These are phyloP conservation scores for Marcusenius ussheri DNA, from an alignment of 2,113 vertebrate species.

Conservation along the genomic window DNA sequence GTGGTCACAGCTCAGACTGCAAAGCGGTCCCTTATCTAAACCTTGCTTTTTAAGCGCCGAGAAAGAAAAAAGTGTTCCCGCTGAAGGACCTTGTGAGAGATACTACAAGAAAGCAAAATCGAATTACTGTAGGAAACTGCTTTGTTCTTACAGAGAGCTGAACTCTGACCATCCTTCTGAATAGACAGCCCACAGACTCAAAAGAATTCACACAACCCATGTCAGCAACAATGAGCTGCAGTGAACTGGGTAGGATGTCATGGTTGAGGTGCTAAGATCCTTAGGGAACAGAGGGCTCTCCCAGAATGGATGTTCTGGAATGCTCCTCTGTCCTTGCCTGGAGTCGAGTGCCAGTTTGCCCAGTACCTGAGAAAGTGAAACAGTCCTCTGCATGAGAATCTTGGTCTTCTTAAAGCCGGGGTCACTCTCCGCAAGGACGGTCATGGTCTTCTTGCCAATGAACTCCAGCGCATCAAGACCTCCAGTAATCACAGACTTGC, in stretches of 20 bases:
- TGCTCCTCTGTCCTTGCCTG: neutral
- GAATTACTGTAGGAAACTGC: neutral
- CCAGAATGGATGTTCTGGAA: neutral
- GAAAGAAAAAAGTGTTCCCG: neutral
- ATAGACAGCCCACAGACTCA: neutral
- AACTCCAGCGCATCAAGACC: slow-evolving; percentile 96
- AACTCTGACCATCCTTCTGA: neutral
- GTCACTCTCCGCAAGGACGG: slow-evolving; percentile 88
- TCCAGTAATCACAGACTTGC: slow-evolving; percentile 86
- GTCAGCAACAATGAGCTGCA: neutral
- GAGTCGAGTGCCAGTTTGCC: neutral
- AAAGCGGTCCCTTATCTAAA: neutral
- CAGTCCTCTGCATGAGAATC: slow-evolving; percentile 87
- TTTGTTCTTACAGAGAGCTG: neutral
- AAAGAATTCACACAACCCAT: neutral
- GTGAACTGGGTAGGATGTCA: neutral
- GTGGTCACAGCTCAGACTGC: neutral
- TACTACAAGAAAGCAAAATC: neutral
- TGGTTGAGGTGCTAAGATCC: neutral
- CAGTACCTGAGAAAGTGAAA: slow-evolving; percentile 84
- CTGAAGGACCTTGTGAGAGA: neutral
- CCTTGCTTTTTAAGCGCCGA: neutral
- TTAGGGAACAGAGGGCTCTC: neutral
- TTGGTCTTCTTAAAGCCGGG: slow-evolving; percentile 95
- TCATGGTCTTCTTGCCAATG: slow-evolving; percentile 98